Conservation (phyloP, 2,888 invertebrate species). For the Drosophila eohydei region DNA sequence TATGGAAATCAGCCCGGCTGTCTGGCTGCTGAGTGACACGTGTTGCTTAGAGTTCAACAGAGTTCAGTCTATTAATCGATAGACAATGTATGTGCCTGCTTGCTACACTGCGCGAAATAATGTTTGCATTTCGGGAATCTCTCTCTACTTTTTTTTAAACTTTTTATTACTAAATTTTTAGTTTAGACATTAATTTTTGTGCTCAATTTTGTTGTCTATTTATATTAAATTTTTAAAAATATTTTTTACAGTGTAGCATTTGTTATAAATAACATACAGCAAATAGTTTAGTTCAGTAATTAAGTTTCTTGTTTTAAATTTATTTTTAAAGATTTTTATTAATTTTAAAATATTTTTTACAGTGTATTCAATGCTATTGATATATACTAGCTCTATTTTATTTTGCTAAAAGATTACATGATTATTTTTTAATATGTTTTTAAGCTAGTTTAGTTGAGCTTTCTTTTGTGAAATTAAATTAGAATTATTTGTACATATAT, state of each 20-base stretch:
- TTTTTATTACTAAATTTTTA: too few relatives aligned
- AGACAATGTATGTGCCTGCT: slow-evolving; percentile 34
- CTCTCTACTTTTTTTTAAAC: too few relatives aligned
- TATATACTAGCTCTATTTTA: too few relatives aligned
- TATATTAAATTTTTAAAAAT: too few relatives aligned
- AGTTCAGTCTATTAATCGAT: slow-evolving; percentile 76
- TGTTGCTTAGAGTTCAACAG: slow-evolving; percentile 63
- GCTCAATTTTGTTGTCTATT: too few relatives aligned
- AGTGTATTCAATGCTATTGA: background rate
- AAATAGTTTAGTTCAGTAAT: too few relatives aligned
- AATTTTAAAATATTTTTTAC: background rate
- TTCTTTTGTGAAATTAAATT: background rate
- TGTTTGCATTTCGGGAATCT: background rate
- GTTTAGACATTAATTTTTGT: too few relatives aligned
- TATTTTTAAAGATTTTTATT: too few relatives aligned
- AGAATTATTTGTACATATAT: background rate
- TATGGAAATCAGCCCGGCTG: slow-evolving; percentile 65
- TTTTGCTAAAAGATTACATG: background rate
- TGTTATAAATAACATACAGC: too few relatives aligned
- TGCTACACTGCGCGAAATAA: background rate
- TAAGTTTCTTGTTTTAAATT: too few relatives aligned
- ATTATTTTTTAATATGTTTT: background rate
- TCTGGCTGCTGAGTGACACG: slow-evolving; percentile 55
- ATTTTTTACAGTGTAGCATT: too few relatives aligned
- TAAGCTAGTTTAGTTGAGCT: background rate